A percentile compares a stretch with the other conserved stretches of the same genome.
Conservation (phyloP, 2,888 invertebrate genomes). For the Drosophila fungiperda region DNA sequence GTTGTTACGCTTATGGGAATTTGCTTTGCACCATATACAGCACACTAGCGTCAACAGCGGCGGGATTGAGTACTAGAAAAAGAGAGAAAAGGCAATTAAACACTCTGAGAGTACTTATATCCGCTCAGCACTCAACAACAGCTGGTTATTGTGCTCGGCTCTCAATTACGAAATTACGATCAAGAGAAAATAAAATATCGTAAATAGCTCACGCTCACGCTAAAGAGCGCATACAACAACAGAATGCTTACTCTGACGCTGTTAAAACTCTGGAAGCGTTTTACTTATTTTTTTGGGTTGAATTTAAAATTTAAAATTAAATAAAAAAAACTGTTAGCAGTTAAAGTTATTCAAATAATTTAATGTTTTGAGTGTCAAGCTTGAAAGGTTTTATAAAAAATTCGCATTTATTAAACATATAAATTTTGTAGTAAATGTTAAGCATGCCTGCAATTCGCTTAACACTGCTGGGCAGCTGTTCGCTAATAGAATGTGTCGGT, state of each 20-base stretch:
- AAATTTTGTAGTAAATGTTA: background rate
- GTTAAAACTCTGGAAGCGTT: conserved; percentile 1
- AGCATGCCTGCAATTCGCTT: background rate
- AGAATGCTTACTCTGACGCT: conserved; percentile 19
- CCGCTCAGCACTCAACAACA: conserved; percentile 10
- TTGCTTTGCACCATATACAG: conserved; percentile 28
- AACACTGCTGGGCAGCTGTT: conserved; percentile 21
- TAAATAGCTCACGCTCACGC: background rate
- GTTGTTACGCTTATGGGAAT: conserved; percentile 11
- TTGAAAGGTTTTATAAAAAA: background rate
- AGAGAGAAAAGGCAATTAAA: conserved; percentile 16
- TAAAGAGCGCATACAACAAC: conserved; percentile 31
- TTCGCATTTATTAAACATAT: background rate
- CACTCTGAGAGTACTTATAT: conserved; percentile 22
- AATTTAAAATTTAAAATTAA: background rate
- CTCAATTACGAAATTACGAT: conserved; percentile 44
- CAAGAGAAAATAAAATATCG: conserved; percentile 36
- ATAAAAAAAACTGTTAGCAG: background rate
- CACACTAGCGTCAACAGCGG: conserved; percentile 23
- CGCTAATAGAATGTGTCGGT: conserved; percentile 10
- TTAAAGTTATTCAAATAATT: background rate
- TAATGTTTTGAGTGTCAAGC: background rate
- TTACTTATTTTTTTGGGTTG: conserved; percentile 6
- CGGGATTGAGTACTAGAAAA: conserved; percentile 26
- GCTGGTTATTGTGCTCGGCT: conserved; percentile 7